Conservation (phyloP, 2,888 invertebrate genomes). For the Cynaeus angustus region DNA sequence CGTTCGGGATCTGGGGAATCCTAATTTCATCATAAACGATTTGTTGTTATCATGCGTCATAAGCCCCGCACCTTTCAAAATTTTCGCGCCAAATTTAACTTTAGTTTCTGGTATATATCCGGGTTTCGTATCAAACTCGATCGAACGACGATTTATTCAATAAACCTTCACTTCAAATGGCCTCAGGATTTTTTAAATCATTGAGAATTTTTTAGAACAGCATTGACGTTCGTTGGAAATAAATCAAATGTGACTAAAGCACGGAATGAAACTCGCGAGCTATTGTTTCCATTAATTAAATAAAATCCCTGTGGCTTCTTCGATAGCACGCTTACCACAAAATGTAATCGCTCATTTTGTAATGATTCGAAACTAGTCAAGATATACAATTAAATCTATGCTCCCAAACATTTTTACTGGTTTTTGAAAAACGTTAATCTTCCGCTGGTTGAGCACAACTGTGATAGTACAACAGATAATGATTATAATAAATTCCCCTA, state of each 20-base stretch:
- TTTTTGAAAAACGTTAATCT: too few relatives aligned
- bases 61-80: not conserved
- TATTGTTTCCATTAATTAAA: not conserved
- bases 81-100: constrained; percentile 11
- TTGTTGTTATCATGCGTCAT: not conserved
- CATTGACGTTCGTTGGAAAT: constrained; percentile 1
- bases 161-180: not conserved
- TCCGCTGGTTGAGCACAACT: too few relatives aligned
- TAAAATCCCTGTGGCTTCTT: constrained; percentile 11
- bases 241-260: constrained; percentile 9
- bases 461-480: too few relatives aligned
- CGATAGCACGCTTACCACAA: not conserved
- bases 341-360: not conserved
- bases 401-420: too few relatives aligned
- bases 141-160: not conserved
- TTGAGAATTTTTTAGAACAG: not conserved
- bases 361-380: not conserved
- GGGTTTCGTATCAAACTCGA: not conserved
- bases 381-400: too few relatives aligned
- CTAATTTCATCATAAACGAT: constrained; percentile 23
- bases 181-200: too few relatives aligned
- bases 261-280: too few relatives aligned
- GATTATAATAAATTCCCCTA: too few relatives aligned
- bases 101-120: too few relatives aligned
- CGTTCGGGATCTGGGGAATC: constrained; percentile 30